Base-by-base conservation (phyloP, 2,888 invertebrate genomes). In the Macrophya annulata region DNA sequence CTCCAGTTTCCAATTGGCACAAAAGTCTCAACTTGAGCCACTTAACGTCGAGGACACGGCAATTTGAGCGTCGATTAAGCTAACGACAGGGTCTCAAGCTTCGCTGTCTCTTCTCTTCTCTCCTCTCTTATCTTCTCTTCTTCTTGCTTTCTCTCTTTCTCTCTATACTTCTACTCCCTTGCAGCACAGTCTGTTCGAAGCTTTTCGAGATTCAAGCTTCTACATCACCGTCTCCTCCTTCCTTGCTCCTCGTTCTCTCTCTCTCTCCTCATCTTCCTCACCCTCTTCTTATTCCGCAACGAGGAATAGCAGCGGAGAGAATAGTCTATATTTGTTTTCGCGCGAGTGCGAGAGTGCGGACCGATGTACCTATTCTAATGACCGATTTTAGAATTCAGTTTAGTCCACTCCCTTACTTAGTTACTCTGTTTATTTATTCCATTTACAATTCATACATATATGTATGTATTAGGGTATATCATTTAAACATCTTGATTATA, bases 1-100 rank as follows among this genome's bases (percentile, higher is more conserved):
- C 81, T 81, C 62, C 81, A 62, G 81, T 81, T 81, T 81, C 62
- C 81, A 81, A 81, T 81, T 81, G 81, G 81, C 81, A 77, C 77
- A 81, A 81, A 81, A 81, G 62, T 81, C 81, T 62, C 81, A 65
- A 81, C 81, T 81, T 65, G 62, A 65, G 81, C 81, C 81, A 81
- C 59, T 81, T 81, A 65, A 43, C 81, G 81, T 65, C 62, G 77
- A 77, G 55, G 77, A 77, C 77, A 77, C 77, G 81, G 81, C 62
- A 81, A 81, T 81, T 65, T 65, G 37, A 81, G 62, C 81, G 59
- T 65, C 81, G 81, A 81, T 81, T 81, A 81, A 81, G 62, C 81
- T 81, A 81, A 81, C 81, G 81, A 81, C 62, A 37, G 43, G 68
- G 43, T 43, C 62, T 31, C 15, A 81, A 40, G 81, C 43, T 43